Conservation (phyloP, 2,113 vertebrate genomes). For the Artemisiospiza belli region DNA sequence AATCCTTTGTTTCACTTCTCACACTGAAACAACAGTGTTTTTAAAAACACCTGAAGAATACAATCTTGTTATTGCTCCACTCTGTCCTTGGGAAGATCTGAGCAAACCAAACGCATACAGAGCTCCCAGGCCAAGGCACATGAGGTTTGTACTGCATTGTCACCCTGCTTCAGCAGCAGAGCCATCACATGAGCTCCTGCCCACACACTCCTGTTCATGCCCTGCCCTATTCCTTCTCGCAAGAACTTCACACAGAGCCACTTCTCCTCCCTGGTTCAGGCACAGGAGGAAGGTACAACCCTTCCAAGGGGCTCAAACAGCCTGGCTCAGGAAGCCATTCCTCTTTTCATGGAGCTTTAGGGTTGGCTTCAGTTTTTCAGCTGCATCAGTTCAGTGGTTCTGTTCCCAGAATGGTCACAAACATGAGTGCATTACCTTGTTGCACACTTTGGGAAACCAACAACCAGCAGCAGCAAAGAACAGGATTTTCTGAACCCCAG, state of each 20-base stretch:
- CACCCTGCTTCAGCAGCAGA: background rate
- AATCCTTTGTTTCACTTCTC: background rate
- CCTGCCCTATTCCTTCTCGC: background rate
- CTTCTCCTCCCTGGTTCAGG: background rate
- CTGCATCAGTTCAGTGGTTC: background rate
- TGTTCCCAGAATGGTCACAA: background rate
- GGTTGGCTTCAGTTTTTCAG: background rate
- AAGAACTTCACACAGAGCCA: rapidly evolving
- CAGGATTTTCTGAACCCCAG: background rate
- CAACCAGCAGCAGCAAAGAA: background rate
- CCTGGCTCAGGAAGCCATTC: background rate
- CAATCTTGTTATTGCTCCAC: rapidly evolving
- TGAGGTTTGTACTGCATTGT: rapidly evolving
- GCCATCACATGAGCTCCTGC: rapidly evolving
- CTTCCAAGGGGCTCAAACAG: background rate
- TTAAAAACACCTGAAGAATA: background rate
- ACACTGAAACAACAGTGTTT: background rate
- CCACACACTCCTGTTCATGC: rapidly evolving
- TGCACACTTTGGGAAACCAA: background rate
- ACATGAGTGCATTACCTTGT: rapidly evolving
- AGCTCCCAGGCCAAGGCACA: background rate
- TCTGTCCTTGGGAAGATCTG: background rate
- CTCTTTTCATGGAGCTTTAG: background rate
- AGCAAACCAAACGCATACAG: background rate
- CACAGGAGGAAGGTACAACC: background rate